Evolutionary conservation across 37 sponge, comb jelly and placozoan species (phyloP).

Genomic region (Crambe crambe): DNA sequence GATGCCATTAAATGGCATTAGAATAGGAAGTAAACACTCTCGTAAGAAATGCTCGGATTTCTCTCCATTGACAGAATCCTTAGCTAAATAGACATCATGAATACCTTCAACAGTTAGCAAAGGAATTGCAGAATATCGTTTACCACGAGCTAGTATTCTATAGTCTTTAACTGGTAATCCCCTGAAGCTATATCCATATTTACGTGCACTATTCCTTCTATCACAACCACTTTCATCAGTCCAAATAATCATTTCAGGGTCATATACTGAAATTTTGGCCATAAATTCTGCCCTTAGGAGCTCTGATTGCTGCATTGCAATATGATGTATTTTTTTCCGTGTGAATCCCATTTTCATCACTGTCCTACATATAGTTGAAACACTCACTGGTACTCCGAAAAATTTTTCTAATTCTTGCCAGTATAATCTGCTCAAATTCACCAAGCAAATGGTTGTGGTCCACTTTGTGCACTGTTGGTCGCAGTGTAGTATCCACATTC

Average conservation of each 20-base stretch:
- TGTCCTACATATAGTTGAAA: too few relatives aligned
- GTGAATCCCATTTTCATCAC: too few relatives aligned
- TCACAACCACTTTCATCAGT: too few relatives aligned
- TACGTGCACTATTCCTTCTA: not conserved
- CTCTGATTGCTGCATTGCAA: not conserved
- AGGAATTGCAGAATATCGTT: conserved; percentile 10
- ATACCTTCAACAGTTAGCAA: not conserved
- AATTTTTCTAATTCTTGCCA: too few relatives aligned
- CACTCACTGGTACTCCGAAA: too few relatives aligned
- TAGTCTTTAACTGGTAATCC: not conserved
- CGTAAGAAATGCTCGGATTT: not conserved
- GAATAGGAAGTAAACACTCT: not conserved
- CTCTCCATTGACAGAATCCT: conserved; percentile 20
- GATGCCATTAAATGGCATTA: conserved; percentile 10
- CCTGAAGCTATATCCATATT: not conserved
- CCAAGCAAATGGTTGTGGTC: too few relatives aligned
- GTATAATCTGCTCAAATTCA: too few relatives aligned
- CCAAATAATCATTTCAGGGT: not conserved
- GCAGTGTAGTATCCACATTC: too few relatives aligned
- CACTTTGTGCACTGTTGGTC: too few relatives aligned
- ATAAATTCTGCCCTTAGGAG: not conserved
- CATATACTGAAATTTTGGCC: not conserved
- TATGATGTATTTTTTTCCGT: not conserved
- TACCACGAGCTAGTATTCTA: not conserved
- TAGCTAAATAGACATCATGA: conserved; percentile 17